A percentile compares a stretch with the other conserved stretches of the same genome.
Evolutionary conservation across 1,140 invertebrate species (phyloP).

Genomic region (Agrilus planipennis): DNA sequence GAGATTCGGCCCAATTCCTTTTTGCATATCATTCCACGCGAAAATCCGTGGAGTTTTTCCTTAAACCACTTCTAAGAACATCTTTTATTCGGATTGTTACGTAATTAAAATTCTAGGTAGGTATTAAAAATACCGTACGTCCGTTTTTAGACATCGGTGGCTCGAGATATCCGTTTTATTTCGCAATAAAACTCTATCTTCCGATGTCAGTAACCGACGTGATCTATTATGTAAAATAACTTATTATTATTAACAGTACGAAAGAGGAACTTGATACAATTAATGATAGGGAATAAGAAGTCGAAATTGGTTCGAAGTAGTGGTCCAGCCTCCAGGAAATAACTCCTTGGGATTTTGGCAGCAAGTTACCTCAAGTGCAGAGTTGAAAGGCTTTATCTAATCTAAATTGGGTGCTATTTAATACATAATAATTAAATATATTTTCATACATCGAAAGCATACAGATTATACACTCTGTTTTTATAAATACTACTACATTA

Average conservation of each 20-base stretch:
- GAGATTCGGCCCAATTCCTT: background rate
- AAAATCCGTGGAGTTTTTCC: no score
- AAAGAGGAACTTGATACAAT: no score
- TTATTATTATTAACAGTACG: background rate
- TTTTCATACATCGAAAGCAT: conserved; percentile 24
- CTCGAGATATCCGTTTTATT: conserved; percentile 24
- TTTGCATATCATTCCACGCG: background rate
- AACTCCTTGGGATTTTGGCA: conserved; percentile 4
- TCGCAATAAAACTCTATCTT: no score
- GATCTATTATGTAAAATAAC: background rate
- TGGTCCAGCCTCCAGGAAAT: conserved; percentile 27
- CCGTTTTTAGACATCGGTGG: conserved; percentile 23
- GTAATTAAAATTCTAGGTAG: background rate
- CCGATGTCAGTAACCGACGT: conserved; percentile 24
- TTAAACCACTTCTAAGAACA: background rate
- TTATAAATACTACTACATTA: conserved; percentile 1
- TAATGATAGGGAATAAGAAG: no score
- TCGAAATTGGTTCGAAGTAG: conserved; percentile 17
- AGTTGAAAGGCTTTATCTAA: conserved; percentile 2
- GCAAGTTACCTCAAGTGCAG: background rate
- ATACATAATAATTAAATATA: conserved; percentile 6
- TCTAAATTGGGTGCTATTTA: conserved; percentile 3
- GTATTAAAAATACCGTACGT: conserved; percentile 18
- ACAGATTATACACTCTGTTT: background rate
- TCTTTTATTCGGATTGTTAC: background rate